Percentiles rank a stretch among this genome's conserved stretches.
Evolutionary conservation across 2,113 vertebrate species (phyloP).

Genomic region (Gadus macrocephalus): DNA sequence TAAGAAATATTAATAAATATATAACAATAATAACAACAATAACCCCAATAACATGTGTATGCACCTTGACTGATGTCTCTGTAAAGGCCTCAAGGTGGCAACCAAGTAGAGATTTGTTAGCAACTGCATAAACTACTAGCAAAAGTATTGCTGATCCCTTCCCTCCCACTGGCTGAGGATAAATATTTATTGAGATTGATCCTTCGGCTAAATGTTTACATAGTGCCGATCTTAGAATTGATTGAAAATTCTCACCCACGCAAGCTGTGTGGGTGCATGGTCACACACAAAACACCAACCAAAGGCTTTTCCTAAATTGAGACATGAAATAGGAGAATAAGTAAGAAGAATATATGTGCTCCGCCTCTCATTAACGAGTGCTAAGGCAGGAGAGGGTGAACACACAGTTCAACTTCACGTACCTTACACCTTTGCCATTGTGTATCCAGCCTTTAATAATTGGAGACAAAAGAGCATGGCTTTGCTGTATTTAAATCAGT

Average conservation of each 20-base stretch:
- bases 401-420: not conserved
- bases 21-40: too few species aligned
- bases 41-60: too few species aligned
- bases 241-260: conserved; percentile 35
- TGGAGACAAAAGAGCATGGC: conserved; percentile 59
- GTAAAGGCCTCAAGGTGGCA: conserved; percentile 20
- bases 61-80: conserved; percentile 13
- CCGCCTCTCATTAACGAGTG: too few species aligned
- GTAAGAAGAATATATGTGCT: too few species aligned
- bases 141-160: conserved; percentile 41
- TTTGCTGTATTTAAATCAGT: conserved; percentile 76
- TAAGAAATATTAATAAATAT: too few species aligned
- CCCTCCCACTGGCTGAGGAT: conserved; percentile 18
- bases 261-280: not conserved
- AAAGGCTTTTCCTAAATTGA: not conserved
- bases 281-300: conserved; percentile 11
- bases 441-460: conserved; percentile 44
- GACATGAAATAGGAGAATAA: too few species aligned
- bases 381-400: too few species aligned
- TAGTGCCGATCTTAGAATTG: conserved; percentile 40
- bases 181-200: conserved; percentile 49
- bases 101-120: conserved; percentile 12
- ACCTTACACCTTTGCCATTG: conserved; percentile 29
- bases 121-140: conserved; percentile 39
- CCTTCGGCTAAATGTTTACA: conserved; percentile 48